These are phyloP conservation scores for Drosophila macrothrix DNA, from an alignment of 2,888 invertebrate species.

Conservation along the genomic window DNA sequence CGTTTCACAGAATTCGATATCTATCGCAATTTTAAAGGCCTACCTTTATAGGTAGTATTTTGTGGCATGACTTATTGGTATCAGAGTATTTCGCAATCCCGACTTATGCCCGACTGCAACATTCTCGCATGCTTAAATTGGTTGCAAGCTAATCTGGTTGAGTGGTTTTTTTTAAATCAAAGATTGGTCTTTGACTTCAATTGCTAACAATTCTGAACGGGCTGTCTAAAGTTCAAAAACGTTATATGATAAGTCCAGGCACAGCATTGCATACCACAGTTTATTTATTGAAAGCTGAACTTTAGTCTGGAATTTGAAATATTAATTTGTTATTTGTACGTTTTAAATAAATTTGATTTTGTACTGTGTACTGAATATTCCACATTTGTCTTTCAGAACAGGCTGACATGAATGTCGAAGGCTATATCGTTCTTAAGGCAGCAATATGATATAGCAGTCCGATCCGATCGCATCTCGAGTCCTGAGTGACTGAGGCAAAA, in stretches of 20 bases:
- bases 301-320: not conserved
- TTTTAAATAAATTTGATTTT: not conserved
- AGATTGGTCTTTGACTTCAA: not conserved
- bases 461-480: not conserved
- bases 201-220: not conserved
- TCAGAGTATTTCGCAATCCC: not conserved
- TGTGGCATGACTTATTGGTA: not conserved
- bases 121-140: not conserved
- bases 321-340: not conserved
- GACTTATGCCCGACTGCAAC: not conserved
- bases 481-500: not conserved
- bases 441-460: not conserved
- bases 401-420: not conserved
- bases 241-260: not conserved
- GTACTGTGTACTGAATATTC: too few species aligned
- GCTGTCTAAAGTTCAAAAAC: not conserved
- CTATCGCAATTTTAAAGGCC: too few species aligned
- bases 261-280: not conserved
- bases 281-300: not conserved
- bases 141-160: not conserved
- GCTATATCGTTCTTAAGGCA: not conserved
- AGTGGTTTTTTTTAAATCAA: not conserved
- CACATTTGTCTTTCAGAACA: not conserved
- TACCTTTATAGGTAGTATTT: not conserved
- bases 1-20: too few species aligned